A percentile compares a stretch with the other conserved stretches of the same genome.
phyloP scores from a whole-genome alignment of 2,888 invertebrate species.

The Schrankia costaestrigalis region DNA sequence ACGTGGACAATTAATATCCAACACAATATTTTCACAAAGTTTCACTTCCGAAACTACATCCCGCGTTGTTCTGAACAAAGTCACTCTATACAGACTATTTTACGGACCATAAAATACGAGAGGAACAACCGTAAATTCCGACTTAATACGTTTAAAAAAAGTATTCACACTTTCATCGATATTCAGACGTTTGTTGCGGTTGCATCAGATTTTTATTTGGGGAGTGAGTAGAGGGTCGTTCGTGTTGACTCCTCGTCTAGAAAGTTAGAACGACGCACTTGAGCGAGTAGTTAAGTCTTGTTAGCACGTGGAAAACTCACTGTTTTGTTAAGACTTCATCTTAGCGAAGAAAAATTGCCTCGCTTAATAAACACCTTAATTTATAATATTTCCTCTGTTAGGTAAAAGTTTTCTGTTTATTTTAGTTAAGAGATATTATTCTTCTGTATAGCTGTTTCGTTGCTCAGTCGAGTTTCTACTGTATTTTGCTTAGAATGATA shows the following conservation, averaged over 20 bases:
- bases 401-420: no score
- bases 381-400: no score
- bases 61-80: conserved; percentile 57
- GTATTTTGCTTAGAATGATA: no score
- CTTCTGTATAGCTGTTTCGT: no score
- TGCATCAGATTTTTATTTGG: conserved; percentile 13
- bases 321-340: conserved; percentile 44
- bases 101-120: conserved; percentile 56
- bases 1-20: conserved; percentile 61
- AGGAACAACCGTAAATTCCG: conserved; percentile 41
- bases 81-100: conserved; percentile 60
- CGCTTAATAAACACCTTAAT: no score
- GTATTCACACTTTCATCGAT: conserved; percentile 45
- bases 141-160: conserved; percentile 43
- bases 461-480: no score
- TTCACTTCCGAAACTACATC: conserved; percentile 57
- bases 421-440: no score
- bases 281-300: conserved; percentile 44
- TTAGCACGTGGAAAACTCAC: conserved; percentile 43
- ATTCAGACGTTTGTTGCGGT: conserved; percentile 21
- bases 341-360: conserved; percentile 16
- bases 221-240: conserved; percentile 9
- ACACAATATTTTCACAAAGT: conserved; percentile 70
- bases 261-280: conserved; percentile 45
- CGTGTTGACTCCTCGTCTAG: conserved; percentile 45